These are phyloP conservation scores for Hydrochoerus hydrochaeris DNA, from an alignment of 2,113 vertebrate species.

Conservation along the genomic window DNA sequence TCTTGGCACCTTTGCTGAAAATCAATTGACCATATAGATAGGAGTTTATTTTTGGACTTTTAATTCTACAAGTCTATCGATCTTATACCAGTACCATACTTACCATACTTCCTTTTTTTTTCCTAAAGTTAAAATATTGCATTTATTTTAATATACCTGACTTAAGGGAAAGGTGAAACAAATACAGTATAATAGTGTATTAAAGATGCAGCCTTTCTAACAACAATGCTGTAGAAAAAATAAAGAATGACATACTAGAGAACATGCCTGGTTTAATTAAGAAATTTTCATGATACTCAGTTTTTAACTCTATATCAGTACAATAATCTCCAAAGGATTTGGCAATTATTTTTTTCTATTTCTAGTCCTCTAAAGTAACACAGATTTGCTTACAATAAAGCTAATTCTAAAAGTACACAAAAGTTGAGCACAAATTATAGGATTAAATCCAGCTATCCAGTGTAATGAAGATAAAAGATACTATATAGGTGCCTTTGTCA, in stretches of 20 bases:
- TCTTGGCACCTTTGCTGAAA: not conserved
- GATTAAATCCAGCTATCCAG: not conserved
- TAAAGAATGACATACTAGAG: rapidly evolving
- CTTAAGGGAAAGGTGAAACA: not conserved
- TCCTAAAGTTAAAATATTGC: not conserved
- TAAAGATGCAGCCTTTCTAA: not conserved
- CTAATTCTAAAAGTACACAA: not conserved
- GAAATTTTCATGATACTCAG: not conserved
- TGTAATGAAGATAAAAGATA: not conserved
- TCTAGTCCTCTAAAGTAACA: not conserved
- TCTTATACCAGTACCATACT: not conserved
- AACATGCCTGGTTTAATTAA: rapidly evolving
- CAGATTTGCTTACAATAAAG: not conserved
- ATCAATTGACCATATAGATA: not conserved
- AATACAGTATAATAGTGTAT: too few relatives aligned
- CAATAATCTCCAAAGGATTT: not conserved
- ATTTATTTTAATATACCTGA: not conserved
- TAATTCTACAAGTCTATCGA: not conserved
- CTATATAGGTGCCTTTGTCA: not conserved
- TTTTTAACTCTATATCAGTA: not conserved
- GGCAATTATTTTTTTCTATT: not conserved
- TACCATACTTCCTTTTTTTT: not conserved
- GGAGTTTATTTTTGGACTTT: not conserved
- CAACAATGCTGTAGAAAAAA: not conserved
- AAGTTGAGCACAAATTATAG: not conserved